Percentiles rank a stretch among this genome's conserved stretches.
Conservation (phyloP, 2,888 invertebrate species). For the Zaprionus bogoriensis region DNA sequence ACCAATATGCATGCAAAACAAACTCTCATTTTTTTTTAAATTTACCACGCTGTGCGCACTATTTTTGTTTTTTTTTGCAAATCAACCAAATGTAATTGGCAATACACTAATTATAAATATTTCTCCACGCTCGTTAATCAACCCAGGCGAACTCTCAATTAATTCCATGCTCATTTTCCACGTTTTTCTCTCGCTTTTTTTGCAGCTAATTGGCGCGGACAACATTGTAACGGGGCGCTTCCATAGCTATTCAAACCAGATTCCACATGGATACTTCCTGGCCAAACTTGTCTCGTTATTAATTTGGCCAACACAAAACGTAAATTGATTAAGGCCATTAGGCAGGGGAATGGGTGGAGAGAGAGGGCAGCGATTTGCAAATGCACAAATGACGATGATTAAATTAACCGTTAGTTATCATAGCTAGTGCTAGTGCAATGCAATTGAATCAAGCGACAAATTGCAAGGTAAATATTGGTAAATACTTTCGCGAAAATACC, state of each 20-base stretch:
- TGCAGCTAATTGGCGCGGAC: slow-evolving; percentile 52
- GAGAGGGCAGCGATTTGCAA: slow-evolving; percentile 28
- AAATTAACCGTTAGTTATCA: slow-evolving; percentile 61
- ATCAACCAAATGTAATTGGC: no score
- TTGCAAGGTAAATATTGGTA: not conserved
- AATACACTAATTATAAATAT: no score
- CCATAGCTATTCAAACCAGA: slow-evolving; percentile 11
- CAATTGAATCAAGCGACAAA: no score
- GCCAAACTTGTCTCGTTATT: slow-evolving; percentile 53
- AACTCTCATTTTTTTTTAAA: no score
- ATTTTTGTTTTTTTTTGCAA: no score
- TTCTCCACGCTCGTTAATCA: not conserved
- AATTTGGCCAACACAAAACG: slow-evolving; percentile 60
- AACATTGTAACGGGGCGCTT: slow-evolving; percentile 30
- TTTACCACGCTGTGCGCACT: no score
- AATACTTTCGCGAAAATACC: not conserved
- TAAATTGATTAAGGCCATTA: slow-evolving; percentile 71
- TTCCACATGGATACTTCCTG: slow-evolving; percentile 8
- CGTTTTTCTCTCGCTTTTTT: slow-evolving; percentile 8
- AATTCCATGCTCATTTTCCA: slow-evolving; percentile 9
- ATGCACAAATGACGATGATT: slow-evolving; percentile 61
- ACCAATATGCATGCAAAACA: no score
- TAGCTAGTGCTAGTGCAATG: no score
- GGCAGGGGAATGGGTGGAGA: slow-evolving; percentile 1
- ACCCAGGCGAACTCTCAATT: slow-evolving; percentile 20